Base-by-base conservation (phyloP, 2,113 vertebrate genomes). In the Pelmatolapia mariae region DNA sequence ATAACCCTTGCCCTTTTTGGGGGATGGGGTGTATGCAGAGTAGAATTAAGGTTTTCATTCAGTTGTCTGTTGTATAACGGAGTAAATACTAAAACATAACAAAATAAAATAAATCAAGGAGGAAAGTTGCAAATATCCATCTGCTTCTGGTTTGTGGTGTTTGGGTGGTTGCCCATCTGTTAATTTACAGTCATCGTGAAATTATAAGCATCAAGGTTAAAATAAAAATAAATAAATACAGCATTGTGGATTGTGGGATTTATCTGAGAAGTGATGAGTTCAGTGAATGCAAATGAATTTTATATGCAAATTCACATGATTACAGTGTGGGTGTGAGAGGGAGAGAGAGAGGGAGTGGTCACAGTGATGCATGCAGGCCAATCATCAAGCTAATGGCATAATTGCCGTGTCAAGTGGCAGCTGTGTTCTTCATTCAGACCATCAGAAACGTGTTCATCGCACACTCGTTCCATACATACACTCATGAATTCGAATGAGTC, bases 351-450 rank as follows among this genome's bases (percentile, higher is more conserved):
- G 26, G 63, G 66, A 47, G 81, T 87, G 82, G 71, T 79, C 63
- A 91, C 33, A 81, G 57, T 59, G 38, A 76, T 78, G 59, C 22
- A 22, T 53, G 38, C 61, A 83, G 54, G 78, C 31, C 54, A 63
- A 31, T 84, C 52, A 31, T 85, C 26, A 88, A n/a, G 76, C 43
- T 83, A 68, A 80, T 80, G 33, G 57, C 53, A 53, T 86, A 83
- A 94, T 82, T 92, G 83, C 29, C 53, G 82, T 85, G 73, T 91
- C 73, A 88, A 93, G 90, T 82, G 81, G 82, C 89, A 91, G 92
- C 88, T 91, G 92, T 8, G 22, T 81, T 50, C 66, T 87, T 50
- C 59, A 83, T 68, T 84, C 12, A 73, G 86, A 81, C 52, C 63
- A 50, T 71, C 22, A 84, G 22, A 63, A 71, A 43, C 85, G 78